phyloP scores from a whole-genome alignment of 2,888 invertebrate species.

The Papilio elwesi region DNA sequence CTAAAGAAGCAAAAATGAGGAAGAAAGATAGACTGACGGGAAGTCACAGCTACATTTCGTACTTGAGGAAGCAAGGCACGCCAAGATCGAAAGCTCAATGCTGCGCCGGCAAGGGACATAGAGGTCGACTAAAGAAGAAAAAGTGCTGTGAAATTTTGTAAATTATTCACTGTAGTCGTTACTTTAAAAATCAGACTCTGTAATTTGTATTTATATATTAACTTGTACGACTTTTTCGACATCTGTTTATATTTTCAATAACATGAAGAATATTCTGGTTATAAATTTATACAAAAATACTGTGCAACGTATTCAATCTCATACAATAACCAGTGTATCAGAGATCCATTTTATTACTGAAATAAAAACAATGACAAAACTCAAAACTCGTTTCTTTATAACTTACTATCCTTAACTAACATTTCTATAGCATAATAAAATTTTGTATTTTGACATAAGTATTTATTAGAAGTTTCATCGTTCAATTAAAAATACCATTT shows the following conservation, averaged over 20 bases:
- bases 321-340: slow-evolving; percentile 6
- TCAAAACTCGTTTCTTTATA: neutral
- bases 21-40: slow-evolving; percentile 62
- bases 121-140: slow-evolving; percentile 61
- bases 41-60: slow-evolving; percentile 57
- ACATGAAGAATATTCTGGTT: slow-evolving; percentile 6
- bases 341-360: slow-evolving; percentile 16
- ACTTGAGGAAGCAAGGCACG: slow-evolving; percentile 57
- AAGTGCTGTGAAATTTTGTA: slow-evolving; percentile 52
- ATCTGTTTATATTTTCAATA: neutral
- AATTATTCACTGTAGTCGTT: slow-evolving; percentile 16
- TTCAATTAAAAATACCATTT: neutral
- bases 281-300: slow-evolving; percentile 5
- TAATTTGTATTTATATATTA: slow-evolving; percentile 8
- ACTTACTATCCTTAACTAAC: neutral
- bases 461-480: neutral
- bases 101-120: slow-evolving; percentile 71
- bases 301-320: neutral
- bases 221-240: slow-evolving; percentile 8
- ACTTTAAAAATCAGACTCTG: neutral
- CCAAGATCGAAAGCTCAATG: slow-evolving; percentile 53
- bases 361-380: slow-evolving; percentile 29
- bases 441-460: neutral
- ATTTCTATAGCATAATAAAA: neutral
- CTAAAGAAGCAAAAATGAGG: slow-evolving; percentile 61